phyloP scores from a whole-genome alignment of 1,140 invertebrate species.

The Drosophila cardini region DNA sequence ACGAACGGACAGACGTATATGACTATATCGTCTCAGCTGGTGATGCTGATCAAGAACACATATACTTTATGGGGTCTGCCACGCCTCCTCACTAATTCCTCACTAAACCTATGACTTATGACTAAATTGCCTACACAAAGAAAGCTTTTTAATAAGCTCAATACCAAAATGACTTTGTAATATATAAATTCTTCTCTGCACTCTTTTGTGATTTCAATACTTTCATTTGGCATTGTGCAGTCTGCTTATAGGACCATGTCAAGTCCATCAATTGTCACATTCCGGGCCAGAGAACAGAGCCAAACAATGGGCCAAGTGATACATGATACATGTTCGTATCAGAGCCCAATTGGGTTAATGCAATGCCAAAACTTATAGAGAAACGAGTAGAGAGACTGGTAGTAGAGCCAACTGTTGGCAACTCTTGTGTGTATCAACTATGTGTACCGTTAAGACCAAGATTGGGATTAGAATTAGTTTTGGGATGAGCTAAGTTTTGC shows the following conservation, averaged over 20 bases:
- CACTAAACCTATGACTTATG: no score
- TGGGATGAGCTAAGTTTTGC: constrained; percentile 9
- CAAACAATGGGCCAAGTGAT: constrained; percentile 26
- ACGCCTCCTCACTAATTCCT: no score
- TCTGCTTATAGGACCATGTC: constrained; percentile 37
- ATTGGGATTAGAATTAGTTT: constrained; percentile 24
- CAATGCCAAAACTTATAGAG: constrained; percentile 1
- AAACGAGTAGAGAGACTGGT: background rate
- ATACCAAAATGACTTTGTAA: background rate
- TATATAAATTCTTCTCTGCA: background rate
- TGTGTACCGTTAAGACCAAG: background rate
- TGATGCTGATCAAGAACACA: no score
- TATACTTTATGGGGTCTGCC: no score
- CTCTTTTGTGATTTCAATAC: background rate
- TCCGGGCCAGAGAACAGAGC: constrained; percentile 4
- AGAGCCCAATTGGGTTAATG: constrained; percentile 29
- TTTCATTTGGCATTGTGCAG: constrained; percentile 26
- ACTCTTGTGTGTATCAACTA: constrained; percentile 3
- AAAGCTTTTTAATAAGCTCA: no score
- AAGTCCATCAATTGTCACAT: constrained; percentile 43
- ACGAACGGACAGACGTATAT: no score
- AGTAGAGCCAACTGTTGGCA: constrained; percentile 6
- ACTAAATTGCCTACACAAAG: no score
- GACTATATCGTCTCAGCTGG: no score
- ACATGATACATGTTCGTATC: background rate